Base-by-base conservation (phyloP, 2,888 invertebrate genomes). In the Erebia epiphron region DNA sequence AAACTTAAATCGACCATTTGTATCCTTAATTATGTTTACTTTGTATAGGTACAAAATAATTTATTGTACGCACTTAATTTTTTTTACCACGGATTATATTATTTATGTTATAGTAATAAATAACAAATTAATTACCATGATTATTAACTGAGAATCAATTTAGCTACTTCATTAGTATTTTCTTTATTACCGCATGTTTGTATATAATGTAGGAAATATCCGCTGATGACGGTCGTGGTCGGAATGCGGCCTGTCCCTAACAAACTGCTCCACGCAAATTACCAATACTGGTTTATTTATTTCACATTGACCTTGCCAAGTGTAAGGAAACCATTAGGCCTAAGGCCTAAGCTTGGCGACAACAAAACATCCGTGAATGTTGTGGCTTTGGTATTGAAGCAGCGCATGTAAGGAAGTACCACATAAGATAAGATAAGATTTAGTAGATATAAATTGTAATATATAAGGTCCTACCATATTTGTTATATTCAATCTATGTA, bases 241-340 rank as follows among this genome's bases (percentile, higher is more conserved):
- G 26, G 63, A 68, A 62, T 49, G 43, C 9, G 21, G 3, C 56
- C 49, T 49, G 62, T 26, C 49, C 18, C 35, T 18, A 18, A 41
- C 52, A 67, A 58, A 67, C 58, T 49, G 8, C 46, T 16, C 41
- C 14, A 14, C 13, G 65, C 13, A 43, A 58, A 58, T 58, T 58
- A 35, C 57, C 49, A 67, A 57, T 67, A 57, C 67, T 26, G 58
- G 56, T 66, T 66, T 57, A 21, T 50, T 50, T 9, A 21, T 35
- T 46, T 35, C 56, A 66, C 56, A 67, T 67, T 58, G 58, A 21
- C 67, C 67, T 67, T 67, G 67, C 7, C 49, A 58, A 58, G 43
- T 21, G 57, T 66, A 66, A 49, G 58, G 67, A 58, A 67, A 67
- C 58, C 26, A 67, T 46, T 57, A 67, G 26, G 49, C n/a, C 49